These are phyloP conservation scores for Tetheella fluctuosa DNA, from an alignment of 2,888 invertebrate species.

Conservation along the genomic window DNA sequence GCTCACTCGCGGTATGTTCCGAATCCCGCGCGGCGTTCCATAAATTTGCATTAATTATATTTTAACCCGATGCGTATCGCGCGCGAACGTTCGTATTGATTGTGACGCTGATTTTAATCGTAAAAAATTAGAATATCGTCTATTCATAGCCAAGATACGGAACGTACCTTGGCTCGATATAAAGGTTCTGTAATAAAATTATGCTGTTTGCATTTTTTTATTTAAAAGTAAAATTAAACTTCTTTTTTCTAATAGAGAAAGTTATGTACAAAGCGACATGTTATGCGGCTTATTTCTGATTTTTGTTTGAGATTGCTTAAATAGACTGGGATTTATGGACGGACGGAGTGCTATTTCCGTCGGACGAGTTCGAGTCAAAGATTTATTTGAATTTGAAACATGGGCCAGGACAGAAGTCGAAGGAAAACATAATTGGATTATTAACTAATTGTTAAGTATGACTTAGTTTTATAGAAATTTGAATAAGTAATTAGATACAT, in stretches of 20 bases:
- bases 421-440: slow-evolving; percentile 82
- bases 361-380: slow-evolving; percentile 72
- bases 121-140: slow-evolving; percentile 28
- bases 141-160: slow-evolving; percentile 22
- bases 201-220: neutral
- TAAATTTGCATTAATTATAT: slow-evolving; percentile 72
- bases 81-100: slow-evolving; percentile 59
- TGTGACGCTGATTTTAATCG: slow-evolving; percentile 51
- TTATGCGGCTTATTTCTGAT: slow-evolving; percentile 76
- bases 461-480: slow-evolving; percentile 56
- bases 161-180: slow-evolving; percentile 18
- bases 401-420: slow-evolving; percentile 73
- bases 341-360: slow-evolving; percentile 81
- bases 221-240: neutral
- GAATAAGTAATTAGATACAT: too few species aligned
- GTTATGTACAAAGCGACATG: slow-evolving; percentile 61
- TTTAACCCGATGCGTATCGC: slow-evolving; percentile 60
- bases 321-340: slow-evolving; percentile 81
- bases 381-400: slow-evolving; percentile 82
- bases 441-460: slow-evolving; percentile 70
- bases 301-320: slow-evolving; percentile 80
- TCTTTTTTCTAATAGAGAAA: slow-evolving; percentile 49
- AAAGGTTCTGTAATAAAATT: slow-evolving; percentile 10
- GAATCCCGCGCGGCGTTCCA: slow-evolving; percentile 41
- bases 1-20: slow-evolving; percentile 31